Base-by-base conservation (phyloP, 2,113 vertebrate genomes). In the Heterotilapia buettikoferi region DNA sequence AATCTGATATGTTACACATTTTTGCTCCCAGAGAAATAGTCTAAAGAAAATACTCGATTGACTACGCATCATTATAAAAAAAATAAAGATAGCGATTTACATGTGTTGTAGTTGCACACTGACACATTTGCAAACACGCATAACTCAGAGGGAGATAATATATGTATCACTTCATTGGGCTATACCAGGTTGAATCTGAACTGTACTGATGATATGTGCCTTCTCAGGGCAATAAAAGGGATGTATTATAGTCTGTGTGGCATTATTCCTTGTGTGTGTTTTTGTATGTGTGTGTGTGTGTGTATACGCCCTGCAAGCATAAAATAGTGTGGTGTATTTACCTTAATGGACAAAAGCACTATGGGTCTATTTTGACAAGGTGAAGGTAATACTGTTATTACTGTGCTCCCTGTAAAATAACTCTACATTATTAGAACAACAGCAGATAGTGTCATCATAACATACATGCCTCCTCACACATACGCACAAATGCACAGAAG, bases 341-440 rank as follows among this genome's bases (percentile, higher is more conserved):
- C 90, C 45, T 52, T 91, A 90, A 94, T 93, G 88, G 92, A 80
- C 47, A 81, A 88, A 91, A 91, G 57, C 85, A 89, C 79, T 52
- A 31, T 71, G 66, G 73, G 66, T 78, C 86, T 86, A 93, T 92
- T 94, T 92, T 81, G 90, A 85, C 87, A 90, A 80, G 86, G 88
- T 88, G 85, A 52, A 57, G 82, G 83, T 89, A 92, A 92, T 86
- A 43, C 90, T 80, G 59, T 89, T 85, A 92, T 93, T 92, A 92
- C 87, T 43, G 88, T 66, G 84, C 82, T 78, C 47, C 43, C 36
- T 89, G 79, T 85, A 78, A 91, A 92, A 94, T 87, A 92, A 88
- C 88, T 83, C 56, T 40, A 38, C 63, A 90, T 57, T 88, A 83
- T 84, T 76, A 89, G 54, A 83, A 59, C 61, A 84, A 80, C 54